These are phyloP conservation scores for Hemistola chrysoprasaria DNA, from an alignment of 2,888 invertebrate genomes.

Conservation along the genomic window DNA sequence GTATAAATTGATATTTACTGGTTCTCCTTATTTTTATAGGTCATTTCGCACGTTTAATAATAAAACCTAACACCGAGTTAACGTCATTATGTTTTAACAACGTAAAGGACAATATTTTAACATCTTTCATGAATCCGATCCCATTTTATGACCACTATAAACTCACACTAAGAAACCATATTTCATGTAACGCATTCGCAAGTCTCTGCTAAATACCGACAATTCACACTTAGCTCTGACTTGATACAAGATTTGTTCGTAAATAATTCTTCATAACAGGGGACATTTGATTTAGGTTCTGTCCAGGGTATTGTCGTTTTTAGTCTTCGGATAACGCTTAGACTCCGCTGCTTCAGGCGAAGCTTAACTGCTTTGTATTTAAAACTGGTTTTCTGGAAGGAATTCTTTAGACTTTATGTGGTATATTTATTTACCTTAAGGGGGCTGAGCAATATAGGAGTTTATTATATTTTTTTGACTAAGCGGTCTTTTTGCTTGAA, in stretches of 20 bases:
- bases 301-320: constrained; percentile 1
- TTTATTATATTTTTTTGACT: too few relatives aligned
- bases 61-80: constrained; percentile 3
- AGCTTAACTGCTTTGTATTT: too few relatives aligned
- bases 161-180: constrained; percentile 58
- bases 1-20: too few relatives aligned
- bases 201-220: constrained; percentile 47
- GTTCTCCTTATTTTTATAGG: too few relatives aligned
- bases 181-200: constrained; percentile 55
- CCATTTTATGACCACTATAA: constrained; percentile 53
- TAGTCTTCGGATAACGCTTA: too few relatives aligned
- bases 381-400: too few relatives aligned
- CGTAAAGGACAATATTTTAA: constrained; percentile 40
- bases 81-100: constrained; percentile 6
- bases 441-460: too few relatives aligned
- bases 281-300: constrained; percentile 23
- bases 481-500: too few relatives aligned
- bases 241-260: constrained; percentile 33
- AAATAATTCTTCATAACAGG: constrained; percentile 18
- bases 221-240: constrained; percentile 46
- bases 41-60: not conserved
- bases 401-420: too few relatives aligned
- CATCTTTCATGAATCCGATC: constrained; percentile 49
- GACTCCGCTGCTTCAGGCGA: too few relatives aligned
- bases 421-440: too few relatives aligned